Base-by-base conservation (phyloP, 2,888 invertebrate genomes). In the Acanthosepion pharaonis region DNA sequence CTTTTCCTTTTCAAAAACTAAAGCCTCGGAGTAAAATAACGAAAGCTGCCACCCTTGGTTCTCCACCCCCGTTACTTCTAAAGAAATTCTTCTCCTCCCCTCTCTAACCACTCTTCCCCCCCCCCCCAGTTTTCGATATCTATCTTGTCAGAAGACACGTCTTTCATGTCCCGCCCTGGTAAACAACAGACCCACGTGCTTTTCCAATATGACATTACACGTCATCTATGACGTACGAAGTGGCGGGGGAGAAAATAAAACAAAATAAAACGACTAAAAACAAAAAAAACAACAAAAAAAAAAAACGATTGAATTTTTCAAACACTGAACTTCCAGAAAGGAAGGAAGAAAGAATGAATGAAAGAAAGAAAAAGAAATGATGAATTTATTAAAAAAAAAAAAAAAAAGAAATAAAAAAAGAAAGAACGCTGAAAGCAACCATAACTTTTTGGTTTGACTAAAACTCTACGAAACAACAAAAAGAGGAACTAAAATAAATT, bases 191-290 rank as follows among this genome's bases (percentile, higher is more conserved):
- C n/a, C 78, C 78, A 78, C 78, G 78, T 78, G n/a, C 28, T 78
- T 78, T 78, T n/a, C 78, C 28, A 78, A 28, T 78, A 78, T 78
- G 78, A 78, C 78, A 78, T 78, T 78, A 78, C 78, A 78, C 78
- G 78, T 78, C 78, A 78, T 78, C 78, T 78, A 78, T 78, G 78
- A 78, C 78, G 78, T 78, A 78, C n/a, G 78, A 78, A 78, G 78
- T 78, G 28, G 78, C 1, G n/a, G 42, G 42, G 3, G 42, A 42
- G 42, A 42, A 42, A 42, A 42, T 3, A 42, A 42, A 42, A 42
- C 42, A 42, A 42, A 42, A 42, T 42, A 42, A 42, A 42, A 42
- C 42, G 42, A 42, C 42, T 3, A 42, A 42, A 42, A 42, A 42
- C 42, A 42, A 42, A 42, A 2, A 42, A 33, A 0, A 33, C n/a